phyloP scores from a whole-genome alignment of 2,888 invertebrate genomes.

The Seira sanloemensis region DNA sequence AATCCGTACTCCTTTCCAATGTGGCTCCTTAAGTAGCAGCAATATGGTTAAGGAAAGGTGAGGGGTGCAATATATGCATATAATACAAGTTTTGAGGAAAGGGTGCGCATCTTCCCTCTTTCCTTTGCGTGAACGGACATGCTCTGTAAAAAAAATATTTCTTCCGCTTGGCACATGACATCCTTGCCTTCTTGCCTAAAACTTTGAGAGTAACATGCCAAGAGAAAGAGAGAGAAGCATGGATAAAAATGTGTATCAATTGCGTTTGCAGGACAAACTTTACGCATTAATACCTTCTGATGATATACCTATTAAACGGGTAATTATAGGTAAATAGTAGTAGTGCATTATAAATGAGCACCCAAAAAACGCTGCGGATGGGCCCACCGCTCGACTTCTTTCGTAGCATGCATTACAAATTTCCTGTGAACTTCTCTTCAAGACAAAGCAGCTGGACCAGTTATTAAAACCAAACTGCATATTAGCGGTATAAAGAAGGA shows the following conservation, averaged over 20 bases:
- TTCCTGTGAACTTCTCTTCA: too few relatives aligned
- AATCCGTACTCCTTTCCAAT: not conserved
- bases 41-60: constrained; percentile 5
- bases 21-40: not conserved
- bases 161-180: constrained; percentile 60
- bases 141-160: not conserved
- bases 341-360: not conserved
- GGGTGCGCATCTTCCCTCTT: constrained; percentile 31
- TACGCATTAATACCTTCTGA: not conserved
- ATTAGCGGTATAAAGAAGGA: too few relatives aligned
- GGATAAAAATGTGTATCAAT: not conserved
- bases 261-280: not conserved
- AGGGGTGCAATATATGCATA: not conserved
- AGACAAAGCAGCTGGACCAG: too few relatives aligned
- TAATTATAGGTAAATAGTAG: not conserved
- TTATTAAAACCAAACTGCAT: too few relatives aligned
- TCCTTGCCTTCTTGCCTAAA: too few relatives aligned
- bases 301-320: not conserved
- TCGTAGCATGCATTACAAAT: too few relatives aligned
- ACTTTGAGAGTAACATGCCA: too few relatives aligned
- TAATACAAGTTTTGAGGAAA: not conserved
- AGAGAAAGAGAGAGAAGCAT: not conserved
- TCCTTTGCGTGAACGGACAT: not conserved
- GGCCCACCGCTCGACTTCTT: too few relatives aligned
- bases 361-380: too few relatives aligned